Evolutionary conservation across 2,113 vertebrate genomes (phyloP).

Genomic region (Indri indri): DNA sequence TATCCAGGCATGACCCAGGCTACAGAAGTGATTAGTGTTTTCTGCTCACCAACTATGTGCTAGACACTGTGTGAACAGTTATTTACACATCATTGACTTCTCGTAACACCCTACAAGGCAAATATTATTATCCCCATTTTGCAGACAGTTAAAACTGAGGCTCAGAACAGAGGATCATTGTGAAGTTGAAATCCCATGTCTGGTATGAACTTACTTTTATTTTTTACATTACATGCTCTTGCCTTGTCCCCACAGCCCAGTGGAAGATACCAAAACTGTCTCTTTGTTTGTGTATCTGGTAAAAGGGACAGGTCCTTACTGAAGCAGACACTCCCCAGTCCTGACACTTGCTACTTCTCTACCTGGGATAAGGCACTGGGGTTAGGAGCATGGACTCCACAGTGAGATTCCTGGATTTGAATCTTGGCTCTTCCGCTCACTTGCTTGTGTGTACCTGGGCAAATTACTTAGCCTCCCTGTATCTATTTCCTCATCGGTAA

Average conservation of each 20-base stretch:
- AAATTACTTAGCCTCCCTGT: background rate
- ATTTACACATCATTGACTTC: background rate
- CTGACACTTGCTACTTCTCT: background rate
- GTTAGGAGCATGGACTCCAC: background rate
- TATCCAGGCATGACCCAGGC: rapidly evolving
- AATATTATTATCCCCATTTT: background rate
- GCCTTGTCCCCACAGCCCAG: rapidly evolving
- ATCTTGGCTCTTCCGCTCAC: background rate
- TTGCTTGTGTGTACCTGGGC: background rate
- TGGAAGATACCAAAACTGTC: rapidly evolving
- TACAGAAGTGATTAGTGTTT: background rate
- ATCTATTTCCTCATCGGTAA: background rate
- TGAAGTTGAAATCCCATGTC: background rate
- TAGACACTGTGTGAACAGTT: background rate
- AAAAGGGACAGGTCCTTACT: background rate
- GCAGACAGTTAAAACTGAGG: background rate
- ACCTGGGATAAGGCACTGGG: rapidly evolving
- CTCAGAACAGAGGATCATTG: background rate
- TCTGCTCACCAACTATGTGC: background rate
- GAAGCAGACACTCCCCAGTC: background rate
- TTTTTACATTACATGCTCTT: background rate
- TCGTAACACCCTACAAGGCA: background rate
- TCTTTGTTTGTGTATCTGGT: background rate
- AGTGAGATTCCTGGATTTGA: background rate
- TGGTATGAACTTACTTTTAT: background rate